phyloP scores from a whole-genome alignment of 2,888 invertebrate species.

The Reticulitermes lucifugus region DNA sequence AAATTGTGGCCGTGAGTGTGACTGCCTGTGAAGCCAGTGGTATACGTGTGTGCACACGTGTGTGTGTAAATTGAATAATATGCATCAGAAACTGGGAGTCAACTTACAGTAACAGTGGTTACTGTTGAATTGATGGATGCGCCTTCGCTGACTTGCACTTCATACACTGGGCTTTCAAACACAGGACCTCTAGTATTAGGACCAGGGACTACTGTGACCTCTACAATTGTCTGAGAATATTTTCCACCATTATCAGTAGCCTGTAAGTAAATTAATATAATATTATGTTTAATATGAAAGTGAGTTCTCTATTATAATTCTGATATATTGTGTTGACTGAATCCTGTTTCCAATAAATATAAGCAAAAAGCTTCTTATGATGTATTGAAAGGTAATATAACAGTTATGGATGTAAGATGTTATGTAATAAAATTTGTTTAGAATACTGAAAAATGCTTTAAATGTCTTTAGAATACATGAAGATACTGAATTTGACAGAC shows the following conservation, averaged over 20 bases:
- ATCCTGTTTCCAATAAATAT: too few relatives aligned
- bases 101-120: slow-evolving; percentile 76
- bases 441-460: too few relatives aligned
- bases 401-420: too few relatives aligned
- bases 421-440: too few relatives aligned
- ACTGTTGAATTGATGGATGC: slow-evolving; percentile 89
- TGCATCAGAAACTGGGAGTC: not conserved
- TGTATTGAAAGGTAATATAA: too few relatives aligned
- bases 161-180: slow-evolving; percentile 85
- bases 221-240: slow-evolving; percentile 87
- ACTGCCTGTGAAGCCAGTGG: too few relatives aligned
- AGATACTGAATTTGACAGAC: too few relatives aligned
- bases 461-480: too few relatives aligned
- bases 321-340: not conserved
- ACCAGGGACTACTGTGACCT: slow-evolving; percentile 85
- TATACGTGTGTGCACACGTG: too few relatives aligned
- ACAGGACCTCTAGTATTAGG: slow-evolving; percentile 84
- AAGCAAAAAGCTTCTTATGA: too few relatives aligned
- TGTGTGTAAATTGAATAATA: too few relatives aligned
- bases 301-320: not conserved
- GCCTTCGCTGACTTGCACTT: slow-evolving; percentile 90
- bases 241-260: slow-evolving; percentile 83
- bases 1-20: too few relatives aligned
- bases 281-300: not conserved
- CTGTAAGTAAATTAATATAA: slow-evolving; percentile 52